Percentiles rank a stretch among this genome's conserved stretches.
phyloP scores from a whole-genome alignment of 2,888 invertebrate genomes.

The Psylliodes chrysocephalus region DNA sequence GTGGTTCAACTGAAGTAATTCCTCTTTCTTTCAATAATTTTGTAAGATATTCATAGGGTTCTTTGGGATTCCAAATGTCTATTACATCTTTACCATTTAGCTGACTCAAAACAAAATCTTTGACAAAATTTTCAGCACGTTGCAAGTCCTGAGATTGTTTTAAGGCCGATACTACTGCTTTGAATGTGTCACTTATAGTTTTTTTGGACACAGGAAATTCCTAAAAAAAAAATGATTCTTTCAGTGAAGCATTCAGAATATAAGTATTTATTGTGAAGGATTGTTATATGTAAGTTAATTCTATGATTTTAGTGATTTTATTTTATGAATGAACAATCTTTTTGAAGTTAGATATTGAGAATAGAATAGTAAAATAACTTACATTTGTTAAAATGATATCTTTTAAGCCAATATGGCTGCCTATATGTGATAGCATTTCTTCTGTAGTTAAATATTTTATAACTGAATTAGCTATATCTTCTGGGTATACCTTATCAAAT shows the following conservation, averaged over 20 bases:
- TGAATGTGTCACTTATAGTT: constrained; percentile 78
- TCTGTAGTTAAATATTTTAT: constrained; percentile 73
- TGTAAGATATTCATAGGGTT: constrained; percentile 79
- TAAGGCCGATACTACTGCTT: constrained; percentile 85
- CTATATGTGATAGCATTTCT: constrained; percentile 76
- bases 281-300: too few species aligned
- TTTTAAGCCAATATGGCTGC: constrained; percentile 79
- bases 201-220: constrained; percentile 75
- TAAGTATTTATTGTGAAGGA: too few species aligned
- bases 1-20: constrained; percentile 72
- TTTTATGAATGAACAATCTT: too few species aligned
- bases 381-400: constrained; percentile 84
- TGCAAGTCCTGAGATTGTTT: constrained; percentile 73
- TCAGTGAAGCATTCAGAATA: background rate
- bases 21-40: constrained; percentile 72
- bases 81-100: constrained; percentile 86
- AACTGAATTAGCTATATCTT: constrained; percentile 79
- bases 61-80: constrained; percentile 83
- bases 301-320: too few species aligned
- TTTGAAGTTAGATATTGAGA: too few species aligned
- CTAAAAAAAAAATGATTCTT: too few species aligned
- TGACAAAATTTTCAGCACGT: constrained; percentile 79
- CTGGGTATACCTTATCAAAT: constrained; percentile 78
- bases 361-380: constrained; percentile 63
- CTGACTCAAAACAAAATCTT: constrained; percentile 88